These are phyloP conservation scores for Balearica regulorum DNA, from an alignment of 2,797 vertebrate species.

Conservation along the genomic window DNA sequence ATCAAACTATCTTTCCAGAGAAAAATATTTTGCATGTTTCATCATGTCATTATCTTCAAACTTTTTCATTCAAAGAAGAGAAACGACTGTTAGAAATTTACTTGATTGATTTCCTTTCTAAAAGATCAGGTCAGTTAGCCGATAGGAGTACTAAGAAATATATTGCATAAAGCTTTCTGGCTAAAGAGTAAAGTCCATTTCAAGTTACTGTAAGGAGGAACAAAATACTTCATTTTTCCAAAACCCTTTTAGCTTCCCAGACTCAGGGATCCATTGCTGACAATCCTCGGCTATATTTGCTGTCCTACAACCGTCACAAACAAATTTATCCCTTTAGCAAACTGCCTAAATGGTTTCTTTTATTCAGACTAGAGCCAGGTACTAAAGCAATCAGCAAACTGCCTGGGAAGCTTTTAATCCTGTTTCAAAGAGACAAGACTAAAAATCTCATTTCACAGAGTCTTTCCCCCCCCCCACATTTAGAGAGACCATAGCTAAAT, in stretches of 20 bases:
- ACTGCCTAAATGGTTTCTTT: neutral
- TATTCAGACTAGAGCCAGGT: neutral
- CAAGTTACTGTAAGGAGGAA: neutral
- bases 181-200: neutral
- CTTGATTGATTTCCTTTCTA: neutral
- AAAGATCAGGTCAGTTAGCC: neutral
- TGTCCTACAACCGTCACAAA: neutral
- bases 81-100: neutral
- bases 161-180: neutral
- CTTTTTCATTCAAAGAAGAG: neutral
- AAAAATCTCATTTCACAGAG: neutral
- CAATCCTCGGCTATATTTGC: neutral
- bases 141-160: neutral
- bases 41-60: neutral
- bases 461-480: fast-evolving
- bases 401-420: neutral
- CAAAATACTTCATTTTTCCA: neutral
- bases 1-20: neutral
- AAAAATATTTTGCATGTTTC: neutral
- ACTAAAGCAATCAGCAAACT: neutral
- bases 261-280: neutral
- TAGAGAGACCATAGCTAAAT: neutral
- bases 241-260: neutral
- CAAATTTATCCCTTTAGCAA: neutral
- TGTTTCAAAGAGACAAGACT: neutral